phyloP scores from a whole-genome alignment of 2,888 invertebrate species.

The Patella depressa region DNA sequence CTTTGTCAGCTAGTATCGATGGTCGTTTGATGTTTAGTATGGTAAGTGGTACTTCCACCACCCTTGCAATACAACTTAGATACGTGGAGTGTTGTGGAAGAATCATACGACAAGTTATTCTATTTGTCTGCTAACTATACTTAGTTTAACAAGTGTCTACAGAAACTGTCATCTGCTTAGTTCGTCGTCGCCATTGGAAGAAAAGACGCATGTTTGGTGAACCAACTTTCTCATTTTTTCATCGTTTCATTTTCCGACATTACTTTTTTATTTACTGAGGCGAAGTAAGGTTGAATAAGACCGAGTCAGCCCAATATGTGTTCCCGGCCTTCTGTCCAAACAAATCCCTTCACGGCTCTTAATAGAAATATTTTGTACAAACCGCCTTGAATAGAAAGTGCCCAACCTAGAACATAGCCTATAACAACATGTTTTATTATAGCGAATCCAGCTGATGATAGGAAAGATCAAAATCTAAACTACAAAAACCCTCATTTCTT shows the following conservation, averaged over 20 bases:
- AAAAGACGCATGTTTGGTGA: not conserved
- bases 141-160: not conserved
- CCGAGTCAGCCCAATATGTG: not conserved
- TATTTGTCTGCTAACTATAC: not conserved
- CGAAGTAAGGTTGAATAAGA: not conserved
- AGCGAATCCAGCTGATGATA: too few relatives aligned
- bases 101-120: not conserved
- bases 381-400: not conserved
- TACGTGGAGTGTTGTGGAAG: not conserved
- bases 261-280: not conserved
- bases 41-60: constrained; percentile 1
- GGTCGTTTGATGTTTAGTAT: constrained; percentile 10
- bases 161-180: not conserved
- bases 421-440: too few relatives aligned
- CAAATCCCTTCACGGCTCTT: not conserved
- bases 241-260: not conserved
- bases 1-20: not conserved
- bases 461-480: too few relatives aligned
- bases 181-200: not conserved
- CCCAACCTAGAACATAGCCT: not conserved
- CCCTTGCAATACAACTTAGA: not conserved
- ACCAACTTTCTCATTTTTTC: not conserved
- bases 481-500: too few relatives aligned
- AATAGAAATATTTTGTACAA: not conserved
- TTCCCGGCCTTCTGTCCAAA: constrained; percentile 3